Evolutionary conservation across 2,113 vertebrate species (phyloP).

Genomic region (Paralichthys olivaceus): DNA sequence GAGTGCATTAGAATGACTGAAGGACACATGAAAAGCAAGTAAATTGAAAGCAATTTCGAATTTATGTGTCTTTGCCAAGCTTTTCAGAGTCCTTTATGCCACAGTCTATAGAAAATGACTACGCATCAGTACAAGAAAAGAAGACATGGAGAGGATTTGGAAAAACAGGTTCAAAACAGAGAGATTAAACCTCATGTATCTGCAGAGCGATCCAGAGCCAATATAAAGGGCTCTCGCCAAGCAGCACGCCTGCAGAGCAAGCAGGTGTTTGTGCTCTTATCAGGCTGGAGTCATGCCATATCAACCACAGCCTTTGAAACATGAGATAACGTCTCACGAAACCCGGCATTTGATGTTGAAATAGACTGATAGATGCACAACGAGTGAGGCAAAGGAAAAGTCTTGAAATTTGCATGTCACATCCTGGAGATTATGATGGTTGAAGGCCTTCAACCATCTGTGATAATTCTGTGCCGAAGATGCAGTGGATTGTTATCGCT

Average conservation of each 20-base stretch:
- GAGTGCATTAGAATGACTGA: conserved; percentile 9
- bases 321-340: conserved; percentile 54
- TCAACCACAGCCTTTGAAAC: conserved; percentile 65
- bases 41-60: conserved; percentile 14
- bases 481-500: conserved; percentile 37
- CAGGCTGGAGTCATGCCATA: conserved; percentile 55
- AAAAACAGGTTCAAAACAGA: conserved; percentile 38
- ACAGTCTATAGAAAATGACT: conserved; percentile 21
- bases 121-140: neutral
- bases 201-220: conserved; percentile 33
- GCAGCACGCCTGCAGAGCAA: conserved; percentile 44
- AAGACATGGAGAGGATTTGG: conserved; percentile 9
- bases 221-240: conserved; percentile 55
- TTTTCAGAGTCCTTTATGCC: conserved; percentile 32
- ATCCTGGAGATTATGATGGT: conserved; percentile 51
- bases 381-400: conserved; percentile 37
- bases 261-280: conserved; percentile 69
- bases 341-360: conserved; percentile 66
- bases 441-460: conserved; percentile 56
- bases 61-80: conserved; percentile 20
- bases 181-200: conserved; percentile 41
- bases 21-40: neutral
- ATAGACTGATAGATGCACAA: conserved; percentile 49
- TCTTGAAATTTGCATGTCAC: conserved; percentile 59
- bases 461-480: conserved; percentile 50